Base-by-base conservation (phyloP, 2,888 invertebrate genomes). In the Sialis fuliginosa region DNA sequence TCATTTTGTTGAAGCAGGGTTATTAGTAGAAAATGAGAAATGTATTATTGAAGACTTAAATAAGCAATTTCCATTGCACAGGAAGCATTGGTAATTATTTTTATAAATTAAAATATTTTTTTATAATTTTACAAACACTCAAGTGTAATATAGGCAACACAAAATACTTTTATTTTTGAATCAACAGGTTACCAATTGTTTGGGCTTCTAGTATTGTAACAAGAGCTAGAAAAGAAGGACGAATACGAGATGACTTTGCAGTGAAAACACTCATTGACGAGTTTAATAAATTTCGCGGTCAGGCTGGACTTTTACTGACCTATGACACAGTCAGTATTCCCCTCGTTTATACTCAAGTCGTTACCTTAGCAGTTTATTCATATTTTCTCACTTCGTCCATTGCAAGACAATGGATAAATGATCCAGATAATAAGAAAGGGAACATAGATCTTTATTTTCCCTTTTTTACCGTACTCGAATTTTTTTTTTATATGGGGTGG, bases 171-270 rank as follows among this genome's bases (percentile, higher is more conserved):
- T 9, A 45, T 13, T 39, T 40, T 39, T 8, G 6, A 35, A 45
- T 42, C n/a, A n/a, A 35, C 56, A 77, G 76, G 76, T 66, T 91
- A 56, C 90, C 91, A 6, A 84, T 91, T 51, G 87, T 89, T 8
- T 91, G 91, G 91, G 89, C 89, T 1, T 80, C 88, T 1, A 86
- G 87, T 62, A 89, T 91, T 55, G 82, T 90, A 49, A 89, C 89
- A 0, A 68, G 89, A 52, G 89, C 90, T 4, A 72, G 89, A n/a
- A 89, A 87, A 59, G 90, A 90, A 64, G 89, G 89, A 10, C 71
- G 89, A 55, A 87, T 90, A 58, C 72, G 88, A 50, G 89, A 89
- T 56, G 92, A 93, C 63, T 91, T 90, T 59, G 90, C 92, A 0
- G 88, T 92, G 0, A 89, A 92, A 62, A 91, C 91, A 5, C 78